Conservation (phyloP, 1,140 invertebrate genomes). For the Bombus pyrosoma region DNA sequence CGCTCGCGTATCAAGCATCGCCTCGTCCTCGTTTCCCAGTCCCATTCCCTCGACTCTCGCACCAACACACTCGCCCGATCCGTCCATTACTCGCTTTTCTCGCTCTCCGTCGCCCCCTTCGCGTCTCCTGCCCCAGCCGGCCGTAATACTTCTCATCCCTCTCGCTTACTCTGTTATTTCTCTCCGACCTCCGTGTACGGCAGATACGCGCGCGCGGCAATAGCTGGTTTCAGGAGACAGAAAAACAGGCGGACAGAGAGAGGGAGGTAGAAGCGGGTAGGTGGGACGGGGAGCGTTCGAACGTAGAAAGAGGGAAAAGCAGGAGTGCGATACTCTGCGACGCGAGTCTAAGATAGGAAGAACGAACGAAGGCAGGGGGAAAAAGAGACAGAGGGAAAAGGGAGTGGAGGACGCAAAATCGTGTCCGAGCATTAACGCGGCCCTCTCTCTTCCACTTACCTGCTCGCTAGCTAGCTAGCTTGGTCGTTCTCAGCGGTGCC, state of each 20-base stretch:
- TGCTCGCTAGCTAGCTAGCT: background rate
- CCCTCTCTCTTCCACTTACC: conserved; percentile 7
- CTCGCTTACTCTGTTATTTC: conserved; percentile 48
- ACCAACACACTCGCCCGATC: conserved; percentile 39
- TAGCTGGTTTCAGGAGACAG: conserved; percentile 56
- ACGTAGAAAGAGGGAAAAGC: background rate
- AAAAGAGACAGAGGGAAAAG: conserved; percentile 5
- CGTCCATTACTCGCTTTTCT: conserved; percentile 49
- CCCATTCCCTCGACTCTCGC: conserved; percentile 26
- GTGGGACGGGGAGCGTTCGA: background rate
- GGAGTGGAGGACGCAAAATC: conserved; percentile 26
- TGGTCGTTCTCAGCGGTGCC: conserved; percentile 25
- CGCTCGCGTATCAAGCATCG: too few relatives aligned
- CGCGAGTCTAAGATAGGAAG: conserved; percentile 35
- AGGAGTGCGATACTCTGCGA: conserved; percentile 20
- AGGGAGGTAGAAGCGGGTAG: background rate
- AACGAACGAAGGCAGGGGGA: background rate
- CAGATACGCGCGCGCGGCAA: conserved; percentile 42
- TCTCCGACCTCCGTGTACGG: conserved; percentile 38
- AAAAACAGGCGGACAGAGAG: conserved; percentile 43
- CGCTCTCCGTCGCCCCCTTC: conserved; percentile 24
- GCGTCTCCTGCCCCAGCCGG: background rate
- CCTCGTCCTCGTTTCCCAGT: background rate
- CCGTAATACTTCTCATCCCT: conserved; percentile 44
- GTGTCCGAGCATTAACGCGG: conserved; percentile 46